Evolutionary conservation across 2,113 vertebrate species (phyloP).

Genomic region (Cyprinodon tularosa): DNA sequence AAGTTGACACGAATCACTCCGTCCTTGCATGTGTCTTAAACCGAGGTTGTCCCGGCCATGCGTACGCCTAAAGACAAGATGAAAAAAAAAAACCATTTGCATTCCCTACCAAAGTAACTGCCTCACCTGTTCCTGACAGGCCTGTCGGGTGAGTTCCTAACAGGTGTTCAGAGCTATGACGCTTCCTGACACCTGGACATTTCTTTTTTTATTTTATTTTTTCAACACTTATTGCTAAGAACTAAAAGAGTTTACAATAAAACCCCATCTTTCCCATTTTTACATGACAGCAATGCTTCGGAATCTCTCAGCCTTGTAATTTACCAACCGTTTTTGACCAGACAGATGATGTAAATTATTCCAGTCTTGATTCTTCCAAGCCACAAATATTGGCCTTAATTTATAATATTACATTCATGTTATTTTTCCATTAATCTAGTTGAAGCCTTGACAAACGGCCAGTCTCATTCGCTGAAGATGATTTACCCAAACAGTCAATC

Average conservation of each 20-base stretch:
- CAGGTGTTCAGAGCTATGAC: slow-evolving; percentile 42
- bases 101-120: background rate
- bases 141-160: slow-evolving; percentile 18
- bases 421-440: slow-evolving; percentile 41
- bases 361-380: slow-evolving; percentile 7
- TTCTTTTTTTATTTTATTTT: slow-evolving; percentile 5
- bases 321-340: slow-evolving; percentile 33
- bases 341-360: slow-evolving; percentile 35
- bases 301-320: slow-evolving; percentile 40
- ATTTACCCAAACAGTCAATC: slow-evolving; percentile 34
- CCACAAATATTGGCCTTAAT: slow-evolving; percentile 33
- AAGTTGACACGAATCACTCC: background rate
- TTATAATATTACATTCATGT: slow-evolving; percentile 37
- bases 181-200: slow-evolving; percentile 54
- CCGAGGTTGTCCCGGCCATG: background rate
- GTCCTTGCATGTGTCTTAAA: background rate
- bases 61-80: slow-evolving; percentile 7
- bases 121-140: slow-evolving; percentile 4
- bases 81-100: background rate
- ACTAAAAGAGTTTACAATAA: background rate
- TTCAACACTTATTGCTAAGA: slow-evolving; percentile 22
- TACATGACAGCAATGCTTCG: slow-evolving; percentile 3
- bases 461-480: slow-evolving; percentile 27
- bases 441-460: slow-evolving; percentile 39
- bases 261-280: slow-evolving; percentile 19